Conservation (phyloP, 2,888 invertebrate genomes). For the Miltochrista miniata region DNA sequence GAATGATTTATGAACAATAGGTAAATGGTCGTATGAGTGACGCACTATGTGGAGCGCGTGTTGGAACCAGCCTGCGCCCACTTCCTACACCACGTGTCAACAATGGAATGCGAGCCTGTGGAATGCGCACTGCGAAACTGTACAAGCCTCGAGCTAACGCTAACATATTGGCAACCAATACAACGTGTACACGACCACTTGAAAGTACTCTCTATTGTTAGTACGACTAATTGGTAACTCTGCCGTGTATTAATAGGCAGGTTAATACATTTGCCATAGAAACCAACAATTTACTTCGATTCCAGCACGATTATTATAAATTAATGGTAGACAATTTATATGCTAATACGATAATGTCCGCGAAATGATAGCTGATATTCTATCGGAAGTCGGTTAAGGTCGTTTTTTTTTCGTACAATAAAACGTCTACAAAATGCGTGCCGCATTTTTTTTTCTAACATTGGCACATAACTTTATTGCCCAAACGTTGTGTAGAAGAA, state of each 20-base stretch:
- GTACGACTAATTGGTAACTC: constrained; percentile 10
- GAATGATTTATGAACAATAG: constrained; percentile 33
- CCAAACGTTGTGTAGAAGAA: constrained; percentile 27
- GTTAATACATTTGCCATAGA: constrained; percentile 27
- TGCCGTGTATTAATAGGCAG: constrained; percentile 14
- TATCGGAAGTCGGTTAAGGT: constrained; percentile 48
- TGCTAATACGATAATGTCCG: constrained; percentile 46
- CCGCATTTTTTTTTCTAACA: constrained; percentile 22
- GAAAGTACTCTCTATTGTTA: constrained; percentile 21
- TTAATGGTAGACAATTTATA: constrained; percentile 50
- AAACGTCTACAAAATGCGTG: constrained; percentile 16
- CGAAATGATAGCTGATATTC: constrained; percentile 44
- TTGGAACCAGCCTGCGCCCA: constrained; percentile 36
- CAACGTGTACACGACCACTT: too few species aligned
- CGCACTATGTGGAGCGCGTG: constrained; percentile 22
- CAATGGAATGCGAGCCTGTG: constrained; percentile 41
- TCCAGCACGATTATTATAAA: constrained; percentile 28
- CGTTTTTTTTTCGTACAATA: constrained; percentile 31
- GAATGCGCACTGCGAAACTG: constrained; percentile 37
- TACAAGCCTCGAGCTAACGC: constrained; percentile 12
- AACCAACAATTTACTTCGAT: constrained; percentile 18
- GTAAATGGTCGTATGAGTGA: constrained; percentile 7
- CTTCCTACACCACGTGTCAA: constrained; percentile 45
- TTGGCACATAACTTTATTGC: constrained; percentile 38
- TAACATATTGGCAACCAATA: constrained; percentile 17